A percentile compares a stretch with the other conserved stretches of the same genome.
Evolutionary conservation across 2,888 invertebrate genomes (phyloP).

Genomic region (Pseudococcus longispinus): DNA sequence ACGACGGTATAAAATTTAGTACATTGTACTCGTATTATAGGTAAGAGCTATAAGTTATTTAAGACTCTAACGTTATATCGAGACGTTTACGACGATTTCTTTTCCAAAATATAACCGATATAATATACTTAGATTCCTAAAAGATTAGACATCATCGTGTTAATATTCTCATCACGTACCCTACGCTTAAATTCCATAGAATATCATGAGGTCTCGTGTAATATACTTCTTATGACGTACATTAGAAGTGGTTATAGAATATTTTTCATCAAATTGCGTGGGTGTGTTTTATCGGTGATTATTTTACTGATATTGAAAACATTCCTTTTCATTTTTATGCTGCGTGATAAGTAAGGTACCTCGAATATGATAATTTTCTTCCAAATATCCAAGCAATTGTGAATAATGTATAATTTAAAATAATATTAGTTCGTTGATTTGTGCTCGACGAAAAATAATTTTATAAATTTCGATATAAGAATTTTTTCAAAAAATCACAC

Average conservation of each 20-base stretch:
- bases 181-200: conserved; percentile 9
- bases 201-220: background rate
- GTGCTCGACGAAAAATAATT: background rate
- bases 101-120: background rate
- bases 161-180: background rate
- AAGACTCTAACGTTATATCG: background rate
- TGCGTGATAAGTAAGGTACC: conserved; percentile 7
- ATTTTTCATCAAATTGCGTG: background rate
- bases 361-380: background rate
- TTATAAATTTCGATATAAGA: background rate
- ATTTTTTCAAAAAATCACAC: conserved; percentile 22
- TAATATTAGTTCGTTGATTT: background rate
- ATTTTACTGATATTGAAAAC: background rate
- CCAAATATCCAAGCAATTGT: background rate
- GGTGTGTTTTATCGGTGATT: background rate
- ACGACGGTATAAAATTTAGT: background rate
- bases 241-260: background rate
- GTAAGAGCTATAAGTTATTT: background rate
- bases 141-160: background rate
- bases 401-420: background rate
- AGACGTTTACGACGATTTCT: background rate
- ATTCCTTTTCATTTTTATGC: background rate
- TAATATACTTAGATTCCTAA: background rate
- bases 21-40: background rate
- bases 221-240: background rate